Evolutionary conservation across 92 coral and sea anemone genomes (phyloP).

Genomic region (Blastomussa wellsi): DNA sequence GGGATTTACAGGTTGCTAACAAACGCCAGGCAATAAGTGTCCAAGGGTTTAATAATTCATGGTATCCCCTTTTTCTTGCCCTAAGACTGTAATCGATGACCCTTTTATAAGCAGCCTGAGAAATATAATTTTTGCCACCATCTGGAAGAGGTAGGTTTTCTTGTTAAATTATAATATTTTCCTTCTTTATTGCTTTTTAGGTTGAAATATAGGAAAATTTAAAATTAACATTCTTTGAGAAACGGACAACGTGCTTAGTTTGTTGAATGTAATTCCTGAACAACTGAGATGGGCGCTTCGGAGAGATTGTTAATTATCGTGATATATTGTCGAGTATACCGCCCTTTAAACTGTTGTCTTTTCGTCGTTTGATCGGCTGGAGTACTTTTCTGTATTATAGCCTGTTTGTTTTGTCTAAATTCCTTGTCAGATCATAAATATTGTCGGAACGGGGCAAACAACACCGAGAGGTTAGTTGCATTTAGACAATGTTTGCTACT

Average conservation of each 20-base stretch:
- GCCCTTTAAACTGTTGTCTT: background rate
- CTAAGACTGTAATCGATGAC: constrained; percentile 25
- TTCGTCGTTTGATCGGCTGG: background rate
- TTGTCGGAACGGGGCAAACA: background rate
- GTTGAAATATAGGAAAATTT: background rate
- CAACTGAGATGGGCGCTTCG: background rate
- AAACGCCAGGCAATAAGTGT: constrained; percentile 7
- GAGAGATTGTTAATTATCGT: background rate
- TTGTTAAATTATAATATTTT: background rate
- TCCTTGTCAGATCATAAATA: background rate
- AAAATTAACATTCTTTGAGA: background rate
- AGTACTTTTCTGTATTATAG: background rate
- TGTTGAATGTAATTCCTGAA: background rate
- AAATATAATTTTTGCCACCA: background rate
- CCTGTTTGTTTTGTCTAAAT: background rate
- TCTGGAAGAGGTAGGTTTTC: constrained; percentile 25
- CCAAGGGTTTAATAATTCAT: constrained; percentile 16
- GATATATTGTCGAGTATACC: background rate
- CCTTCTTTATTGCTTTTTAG: background rate
- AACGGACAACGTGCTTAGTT: background rate
- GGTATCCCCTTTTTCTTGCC: background rate
- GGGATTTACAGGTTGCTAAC: constrained; percentile 13
- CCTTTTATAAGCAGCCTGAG: background rate
- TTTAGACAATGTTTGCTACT: background rate
- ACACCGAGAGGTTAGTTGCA: background rate